A percentile compares a stretch with the other conserved stretches of the same genome.
Conservation (phyloP, 2,797 vertebrate genomes). For the Lepus townsendii region DNA sequence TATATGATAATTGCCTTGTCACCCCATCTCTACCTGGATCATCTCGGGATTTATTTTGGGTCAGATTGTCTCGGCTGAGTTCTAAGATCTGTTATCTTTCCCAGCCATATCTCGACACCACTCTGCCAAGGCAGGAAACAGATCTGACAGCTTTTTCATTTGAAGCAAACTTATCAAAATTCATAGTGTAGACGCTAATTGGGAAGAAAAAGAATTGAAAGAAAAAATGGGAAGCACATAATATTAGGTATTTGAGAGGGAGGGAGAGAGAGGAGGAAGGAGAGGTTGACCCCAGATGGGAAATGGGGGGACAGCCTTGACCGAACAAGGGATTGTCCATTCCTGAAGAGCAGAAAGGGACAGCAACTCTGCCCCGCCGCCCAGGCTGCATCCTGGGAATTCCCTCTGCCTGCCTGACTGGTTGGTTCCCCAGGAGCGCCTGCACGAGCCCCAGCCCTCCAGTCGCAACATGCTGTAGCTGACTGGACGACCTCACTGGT, state of each 20-base stretch:
- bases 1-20: not conserved
- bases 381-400: not conserved
- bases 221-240: not conserved
- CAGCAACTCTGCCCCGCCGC: not conserved
- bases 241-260: not conserved
- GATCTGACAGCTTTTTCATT: conserved; percentile 40
- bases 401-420: not conserved
- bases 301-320: conserved; percentile 12
- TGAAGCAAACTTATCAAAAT: conserved; percentile 58
- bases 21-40: not conserved
- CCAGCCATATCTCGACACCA: not conserved
- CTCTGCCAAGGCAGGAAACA: conserved; percentile 11
- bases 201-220: not conserved
- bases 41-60: not conserved
- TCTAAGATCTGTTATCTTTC: not conserved
- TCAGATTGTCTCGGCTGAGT: conserved; percentile 9
- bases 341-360: not conserved
- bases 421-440: not conserved
- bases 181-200: conserved; percentile 45
- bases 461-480: not conserved
- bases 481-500: conserved; percentile 4
- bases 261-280: not conserved
- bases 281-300: not conserved
- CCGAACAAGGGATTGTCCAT: not conserved
- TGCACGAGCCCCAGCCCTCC: not conserved